These are phyloP conservation scores for Megalonaias nervosa DNA, from an alignment of 1,140 invertebrate genomes.

Conservation along the genomic window DNA sequence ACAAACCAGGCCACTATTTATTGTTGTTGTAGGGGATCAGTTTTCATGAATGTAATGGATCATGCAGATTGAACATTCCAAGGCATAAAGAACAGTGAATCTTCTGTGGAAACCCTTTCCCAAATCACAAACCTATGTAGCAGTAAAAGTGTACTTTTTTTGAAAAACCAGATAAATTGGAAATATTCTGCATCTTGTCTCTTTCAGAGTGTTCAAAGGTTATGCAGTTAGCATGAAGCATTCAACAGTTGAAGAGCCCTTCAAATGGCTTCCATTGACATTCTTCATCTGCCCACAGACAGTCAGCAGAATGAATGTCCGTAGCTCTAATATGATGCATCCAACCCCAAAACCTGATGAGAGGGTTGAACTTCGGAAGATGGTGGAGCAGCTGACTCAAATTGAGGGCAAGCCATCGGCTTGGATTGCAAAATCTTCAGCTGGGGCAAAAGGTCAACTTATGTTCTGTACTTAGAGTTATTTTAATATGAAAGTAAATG, in stretches of 20 bases:
- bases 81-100: no score
- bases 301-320: conserved; percentile 26
- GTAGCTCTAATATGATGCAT: neutral
- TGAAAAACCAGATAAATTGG: no score
- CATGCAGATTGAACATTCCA: no score
- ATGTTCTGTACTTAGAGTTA: neutral
- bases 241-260: conserved; percentile 12
- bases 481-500: neutral
- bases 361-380: conserved; percentile 43
- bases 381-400: conserved; percentile 6
- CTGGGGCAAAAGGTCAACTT: conserved; percentile 52
- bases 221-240: conserved; percentile 29
- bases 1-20: no score
- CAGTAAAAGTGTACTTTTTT: no score
- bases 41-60: no score
- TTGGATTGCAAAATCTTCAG: conserved; percentile 58
- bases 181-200: neutral
- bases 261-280: conserved; percentile 49
- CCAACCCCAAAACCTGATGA: conserved; percentile 47
- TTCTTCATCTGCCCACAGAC: conserved; percentile 49
- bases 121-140: no score
- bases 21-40: no score
- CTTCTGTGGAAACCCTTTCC: no score
- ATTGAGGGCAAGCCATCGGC: conserved; percentile 31
- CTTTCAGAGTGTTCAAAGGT: conserved; percentile 50